Conservation (phyloP, 2,888 invertebrate genomes). For the Allacma fusca region DNA sequence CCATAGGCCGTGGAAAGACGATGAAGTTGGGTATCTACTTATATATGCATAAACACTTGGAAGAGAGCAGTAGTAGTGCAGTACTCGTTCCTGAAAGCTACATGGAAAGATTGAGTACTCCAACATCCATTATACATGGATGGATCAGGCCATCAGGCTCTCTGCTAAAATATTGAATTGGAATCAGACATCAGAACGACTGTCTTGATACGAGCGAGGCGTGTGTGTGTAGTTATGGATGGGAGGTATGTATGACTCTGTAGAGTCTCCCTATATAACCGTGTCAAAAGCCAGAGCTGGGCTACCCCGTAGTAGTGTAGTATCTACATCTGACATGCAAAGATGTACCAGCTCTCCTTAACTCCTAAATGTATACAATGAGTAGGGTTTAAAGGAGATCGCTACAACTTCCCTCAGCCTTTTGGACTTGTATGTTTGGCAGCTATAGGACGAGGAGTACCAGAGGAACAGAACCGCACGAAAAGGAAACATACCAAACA, state of each 20-base stretch:
- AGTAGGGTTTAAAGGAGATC: no score
- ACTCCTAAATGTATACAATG: neutral
- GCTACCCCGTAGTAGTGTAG: no score
- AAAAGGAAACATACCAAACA: constrained; percentile 19
- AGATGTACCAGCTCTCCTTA: neutral
- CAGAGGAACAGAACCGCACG: constrained; percentile 21
- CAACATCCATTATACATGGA: constrained; percentile 40
- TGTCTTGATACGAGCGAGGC: constrained; percentile 28
- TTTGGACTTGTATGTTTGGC: no score
- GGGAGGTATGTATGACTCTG: neutral
- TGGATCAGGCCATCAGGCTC: constrained; percentile 40
- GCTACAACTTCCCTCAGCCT: no score
- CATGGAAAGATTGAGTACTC: constrained; percentile 37
- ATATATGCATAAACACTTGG: constrained; percentile 37
- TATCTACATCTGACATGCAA: neutral
- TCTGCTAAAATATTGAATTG: constrained; percentile 44
- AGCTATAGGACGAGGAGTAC: no score
- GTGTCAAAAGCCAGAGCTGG: no score
- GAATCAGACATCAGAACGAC: constrained; percentile 41
- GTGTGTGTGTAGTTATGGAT: neutral
- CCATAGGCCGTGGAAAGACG: neutral
- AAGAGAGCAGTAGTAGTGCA: neutral
- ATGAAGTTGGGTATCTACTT: constrained; percentile 25
- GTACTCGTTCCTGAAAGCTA: neutral
- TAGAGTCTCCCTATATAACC: neutral